Percentiles rank a stretch among this genome's conserved stretches.
Evolutionary conservation across 2,888 invertebrate species (phyloP).

Genomic region (Drosophila stalkeri): DNA sequence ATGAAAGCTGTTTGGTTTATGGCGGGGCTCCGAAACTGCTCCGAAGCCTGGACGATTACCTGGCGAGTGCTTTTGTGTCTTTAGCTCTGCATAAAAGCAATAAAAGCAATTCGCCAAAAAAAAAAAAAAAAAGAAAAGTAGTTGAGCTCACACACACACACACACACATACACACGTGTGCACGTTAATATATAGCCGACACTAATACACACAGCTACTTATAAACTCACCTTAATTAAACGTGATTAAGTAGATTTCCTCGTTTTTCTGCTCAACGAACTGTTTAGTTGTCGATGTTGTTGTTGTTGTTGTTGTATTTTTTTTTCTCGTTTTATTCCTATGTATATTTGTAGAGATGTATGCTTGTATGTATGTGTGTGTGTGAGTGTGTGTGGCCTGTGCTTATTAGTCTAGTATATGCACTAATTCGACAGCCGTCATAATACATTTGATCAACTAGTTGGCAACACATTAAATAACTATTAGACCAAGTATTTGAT

Average conservation of each 20-base stretch:
- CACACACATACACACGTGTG: constrained; percentile 18
- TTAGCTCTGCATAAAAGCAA: constrained; percentile 63
- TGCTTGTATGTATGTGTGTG: neutral
- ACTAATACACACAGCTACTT: constrained; percentile 60
- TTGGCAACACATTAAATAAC: constrained; percentile 27
- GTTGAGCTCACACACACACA: constrained; percentile 34
- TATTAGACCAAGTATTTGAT: constrained; percentile 3
- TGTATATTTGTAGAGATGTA: neutral
- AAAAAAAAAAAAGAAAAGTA: constrained; percentile 37
- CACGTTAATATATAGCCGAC: constrained; percentile 7
- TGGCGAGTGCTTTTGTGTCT: constrained; percentile 70
- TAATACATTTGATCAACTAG: constrained; percentile 25
- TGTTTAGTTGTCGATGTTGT: constrained; percentile 75
- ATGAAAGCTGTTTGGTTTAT: constrained; percentile 56
- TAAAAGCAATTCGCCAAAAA: constrained; percentile 74
- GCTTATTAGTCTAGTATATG: constrained; percentile 65
- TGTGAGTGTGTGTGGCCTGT: constrained; percentile 33
- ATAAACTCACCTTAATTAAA: constrained; percentile 82
- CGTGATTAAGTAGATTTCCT: constrained; percentile 81
- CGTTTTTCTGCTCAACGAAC: constrained; percentile 77
- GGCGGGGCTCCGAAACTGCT: constrained; percentile 25
- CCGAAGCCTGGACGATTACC: constrained; percentile 57
- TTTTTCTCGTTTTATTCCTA: neutral
- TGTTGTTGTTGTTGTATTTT: constrained; percentile 14
- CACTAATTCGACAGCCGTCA: constrained; percentile 20